Conservation (phyloP, 1,140 invertebrate genomes). For the Drosophila micromelanica region DNA sequence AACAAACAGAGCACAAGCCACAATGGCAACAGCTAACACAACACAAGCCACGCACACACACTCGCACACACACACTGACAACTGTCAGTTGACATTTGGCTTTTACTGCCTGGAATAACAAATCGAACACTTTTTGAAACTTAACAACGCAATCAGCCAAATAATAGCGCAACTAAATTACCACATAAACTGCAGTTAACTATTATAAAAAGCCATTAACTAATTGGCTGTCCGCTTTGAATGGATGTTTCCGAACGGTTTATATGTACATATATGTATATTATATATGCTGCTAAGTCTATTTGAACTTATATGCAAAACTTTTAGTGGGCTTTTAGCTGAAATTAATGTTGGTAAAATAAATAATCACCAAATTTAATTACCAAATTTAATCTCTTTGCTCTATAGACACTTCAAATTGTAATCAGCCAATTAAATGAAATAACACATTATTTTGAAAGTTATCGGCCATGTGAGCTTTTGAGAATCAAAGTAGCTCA, state of each 20-base stretch:
- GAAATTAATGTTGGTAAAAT: no score
- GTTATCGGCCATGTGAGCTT: no score
- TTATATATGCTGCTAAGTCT: no score
- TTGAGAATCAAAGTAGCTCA: no score
- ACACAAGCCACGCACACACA: conserved; percentile 5
- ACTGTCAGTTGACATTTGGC: conserved; percentile 8
- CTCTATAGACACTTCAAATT: no score
- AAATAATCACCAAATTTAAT: no score
- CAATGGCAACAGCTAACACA: conserved; percentile 20
- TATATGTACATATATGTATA: no score
- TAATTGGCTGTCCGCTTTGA: conserved; percentile 7
- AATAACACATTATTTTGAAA: no score
- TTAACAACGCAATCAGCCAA: conserved; percentile 2
- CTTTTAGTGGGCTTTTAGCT: no score
- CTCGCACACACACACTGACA: neutral
- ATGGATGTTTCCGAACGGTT: neutral
- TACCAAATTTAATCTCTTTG: no score
- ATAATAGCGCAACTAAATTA: neutral
- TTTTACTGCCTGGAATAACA: conserved; percentile 7
- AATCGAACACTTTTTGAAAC: conserved; percentile 1
- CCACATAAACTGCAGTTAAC: conserved; percentile 3
- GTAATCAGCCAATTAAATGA: no score
- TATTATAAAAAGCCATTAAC: conserved; percentile 18
- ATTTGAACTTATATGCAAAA: neutral
- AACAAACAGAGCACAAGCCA: conserved; percentile 26